phyloP scores from a whole-genome alignment of 2,888 invertebrate genomes.

The Sphaerophoria taeniata region DNA sequence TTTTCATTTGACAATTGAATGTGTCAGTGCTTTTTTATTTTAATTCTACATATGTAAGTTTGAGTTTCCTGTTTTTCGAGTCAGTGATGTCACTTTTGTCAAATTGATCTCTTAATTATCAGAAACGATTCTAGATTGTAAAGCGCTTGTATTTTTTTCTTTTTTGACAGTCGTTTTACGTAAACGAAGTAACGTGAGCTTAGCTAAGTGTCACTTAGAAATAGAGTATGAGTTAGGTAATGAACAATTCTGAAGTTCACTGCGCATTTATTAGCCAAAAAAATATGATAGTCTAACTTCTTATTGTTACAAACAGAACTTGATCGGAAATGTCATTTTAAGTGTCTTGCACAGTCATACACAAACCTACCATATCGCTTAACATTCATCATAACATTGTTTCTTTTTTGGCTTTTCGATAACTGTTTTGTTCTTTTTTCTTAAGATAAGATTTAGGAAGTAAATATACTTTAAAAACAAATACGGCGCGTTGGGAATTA shows the following conservation, averaged over 20 bases:
- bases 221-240: too few relatives aligned
- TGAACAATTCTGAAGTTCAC: neutral
- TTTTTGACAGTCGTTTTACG: too few relatives aligned
- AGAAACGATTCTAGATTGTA: too few relatives aligned
- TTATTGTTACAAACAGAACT: neutral
- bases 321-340: constrained; percentile 19
- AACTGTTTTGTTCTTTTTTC: constrained; percentile 1
- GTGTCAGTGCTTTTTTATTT: too few relatives aligned
- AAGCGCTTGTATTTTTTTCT: too few relatives aligned
- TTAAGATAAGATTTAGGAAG: constrained; percentile 66
- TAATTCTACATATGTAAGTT: too few relatives aligned
- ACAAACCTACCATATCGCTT: neutral
- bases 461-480: constrained; percentile 31
- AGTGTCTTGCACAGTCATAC: neutral
- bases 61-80: too few relatives aligned
- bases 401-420: neutral
- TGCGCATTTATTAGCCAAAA: neutral
- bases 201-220: too few relatives aligned
- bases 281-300: neutral
- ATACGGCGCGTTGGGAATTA: neutral
- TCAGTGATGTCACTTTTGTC: too few relatives aligned
- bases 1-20: too few relatives aligned
- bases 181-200: too few relatives aligned
- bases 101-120: too few relatives aligned
- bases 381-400: neutral